Percentiles rank a stretch among this genome's conserved stretches.
These are phyloP conservation scores for Cantharis rustica DNA, from an alignment of 2,888 invertebrate genomes.

Conservation along the genomic window DNA sequence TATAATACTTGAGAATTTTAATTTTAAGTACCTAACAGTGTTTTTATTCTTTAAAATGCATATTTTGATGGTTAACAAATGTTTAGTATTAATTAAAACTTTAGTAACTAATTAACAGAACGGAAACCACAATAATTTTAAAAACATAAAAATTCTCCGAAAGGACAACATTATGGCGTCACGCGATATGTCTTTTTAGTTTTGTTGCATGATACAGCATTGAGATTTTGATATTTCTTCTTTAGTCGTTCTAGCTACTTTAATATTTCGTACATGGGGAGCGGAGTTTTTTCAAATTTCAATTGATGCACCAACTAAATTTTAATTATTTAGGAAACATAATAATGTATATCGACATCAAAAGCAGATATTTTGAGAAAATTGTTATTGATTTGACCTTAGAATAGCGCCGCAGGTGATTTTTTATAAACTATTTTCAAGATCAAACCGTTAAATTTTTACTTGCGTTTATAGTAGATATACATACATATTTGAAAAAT, in stretches of 20 bases:
- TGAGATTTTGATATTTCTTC: background rate
- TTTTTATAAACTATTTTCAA: no score
- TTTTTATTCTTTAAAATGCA: background rate
- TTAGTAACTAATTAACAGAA: background rate
- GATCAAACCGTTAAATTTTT: no score
- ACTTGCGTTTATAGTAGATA: no score
- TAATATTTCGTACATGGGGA: background rate
- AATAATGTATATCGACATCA: no score
- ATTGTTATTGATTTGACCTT: no score
- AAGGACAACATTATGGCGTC: background rate
- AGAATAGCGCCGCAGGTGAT: no score
- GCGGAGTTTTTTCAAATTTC: no score
- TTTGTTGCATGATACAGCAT: background rate
- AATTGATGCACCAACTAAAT: no score
- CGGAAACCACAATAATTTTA: slow-evolving; percentile 1
- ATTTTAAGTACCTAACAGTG: background rate
- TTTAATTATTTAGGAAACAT: no score
- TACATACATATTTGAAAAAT: no score
- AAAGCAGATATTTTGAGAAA: no score
- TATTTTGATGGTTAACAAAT: background rate
- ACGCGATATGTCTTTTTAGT: background rate
- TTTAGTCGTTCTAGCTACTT: background rate
- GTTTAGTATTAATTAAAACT: background rate
- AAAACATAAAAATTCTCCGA: background rate
- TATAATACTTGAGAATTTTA: background rate